Evolutionary conservation across 2,797 vertebrate species (phyloP).

Genomic region (Telmatherina bonti): DNA sequence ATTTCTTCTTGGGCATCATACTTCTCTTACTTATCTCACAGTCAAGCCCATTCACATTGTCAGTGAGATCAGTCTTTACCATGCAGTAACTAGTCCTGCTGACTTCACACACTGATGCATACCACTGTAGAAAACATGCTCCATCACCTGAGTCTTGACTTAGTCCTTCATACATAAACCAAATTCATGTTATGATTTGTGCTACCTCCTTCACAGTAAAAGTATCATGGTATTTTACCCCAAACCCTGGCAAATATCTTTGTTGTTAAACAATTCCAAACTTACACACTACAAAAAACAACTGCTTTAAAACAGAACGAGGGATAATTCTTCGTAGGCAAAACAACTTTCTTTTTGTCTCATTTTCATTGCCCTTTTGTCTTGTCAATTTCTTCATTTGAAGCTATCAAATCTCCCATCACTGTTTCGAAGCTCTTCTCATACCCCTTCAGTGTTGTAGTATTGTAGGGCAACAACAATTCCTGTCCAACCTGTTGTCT

Average conservation of each 20-base stretch:
- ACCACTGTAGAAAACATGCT: neutral
- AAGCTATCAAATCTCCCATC: too few species aligned
- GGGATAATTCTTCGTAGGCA: neutral
- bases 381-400: neutral
- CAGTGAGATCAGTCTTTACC: neutral
- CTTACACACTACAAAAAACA: neutral
- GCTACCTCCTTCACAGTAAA: neutral
- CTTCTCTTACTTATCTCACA: neutral
- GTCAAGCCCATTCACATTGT: neutral
- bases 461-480: slow-evolving; percentile 12
- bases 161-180: neutral
- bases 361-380: neutral
- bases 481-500: slow-evolving; percentile 9
- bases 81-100: neutral
- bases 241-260: neutral
- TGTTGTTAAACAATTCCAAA: neutral
- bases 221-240: too few species aligned
- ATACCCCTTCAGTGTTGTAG: neutral
- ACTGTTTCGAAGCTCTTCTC: too few species aligned
- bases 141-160: neutral
- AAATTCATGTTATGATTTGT: neutral
- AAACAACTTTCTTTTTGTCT: neutral
- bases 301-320: neutral
- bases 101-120: neutral
- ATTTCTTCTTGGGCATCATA: neutral